Percentiles rank a stretch among this genome's conserved stretches.
Evolutionary conservation across 2,113 vertebrate genomes (phyloP).

Genomic region (Rhineura floridana): DNA sequence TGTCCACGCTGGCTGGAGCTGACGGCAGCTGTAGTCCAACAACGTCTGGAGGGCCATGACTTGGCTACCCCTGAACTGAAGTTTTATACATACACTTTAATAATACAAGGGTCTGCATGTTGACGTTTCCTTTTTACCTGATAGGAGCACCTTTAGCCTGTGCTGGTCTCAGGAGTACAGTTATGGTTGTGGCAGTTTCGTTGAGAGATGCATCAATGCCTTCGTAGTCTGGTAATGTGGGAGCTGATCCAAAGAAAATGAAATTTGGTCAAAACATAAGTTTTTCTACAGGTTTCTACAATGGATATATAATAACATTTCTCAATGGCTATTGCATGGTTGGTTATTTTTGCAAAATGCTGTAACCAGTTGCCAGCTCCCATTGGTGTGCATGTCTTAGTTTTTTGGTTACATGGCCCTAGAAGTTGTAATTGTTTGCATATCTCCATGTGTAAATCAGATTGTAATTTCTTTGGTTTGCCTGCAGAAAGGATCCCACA

Average conservation of each 20-base stretch:
- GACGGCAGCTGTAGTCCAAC: neutral
- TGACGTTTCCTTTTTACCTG: constrained; percentile 78
- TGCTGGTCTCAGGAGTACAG: constrained; percentile 94
- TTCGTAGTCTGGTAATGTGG: constrained; percentile 95
- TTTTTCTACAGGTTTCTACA: neutral
- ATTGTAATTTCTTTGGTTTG: neutral
- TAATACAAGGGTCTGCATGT: neutral
- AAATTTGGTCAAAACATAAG: constrained; percentile 33
- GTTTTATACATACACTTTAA: neutral
- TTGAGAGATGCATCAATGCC: constrained; percentile 93
- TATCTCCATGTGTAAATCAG: neutral
- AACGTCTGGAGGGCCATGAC: neutral
- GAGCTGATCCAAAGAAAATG: constrained; percentile 77
- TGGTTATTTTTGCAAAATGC: neutral
- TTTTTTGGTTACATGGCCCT: neutral
- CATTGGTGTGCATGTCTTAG: neutral
- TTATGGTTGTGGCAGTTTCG: constrained; percentile 97
- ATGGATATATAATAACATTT: neutral
- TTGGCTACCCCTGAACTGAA: neutral
- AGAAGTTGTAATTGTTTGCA: neutral
- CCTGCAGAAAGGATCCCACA: neutral
- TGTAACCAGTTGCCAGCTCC: neutral
- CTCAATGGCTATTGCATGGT: accelerated
- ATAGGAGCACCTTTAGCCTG: constrained; percentile 98
- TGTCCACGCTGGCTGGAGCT: too few relatives aligned